These are phyloP conservation scores for Helarctos malayanus DNA, from an alignment of 2,797 vertebrate species.

Conservation along the genomic window DNA sequence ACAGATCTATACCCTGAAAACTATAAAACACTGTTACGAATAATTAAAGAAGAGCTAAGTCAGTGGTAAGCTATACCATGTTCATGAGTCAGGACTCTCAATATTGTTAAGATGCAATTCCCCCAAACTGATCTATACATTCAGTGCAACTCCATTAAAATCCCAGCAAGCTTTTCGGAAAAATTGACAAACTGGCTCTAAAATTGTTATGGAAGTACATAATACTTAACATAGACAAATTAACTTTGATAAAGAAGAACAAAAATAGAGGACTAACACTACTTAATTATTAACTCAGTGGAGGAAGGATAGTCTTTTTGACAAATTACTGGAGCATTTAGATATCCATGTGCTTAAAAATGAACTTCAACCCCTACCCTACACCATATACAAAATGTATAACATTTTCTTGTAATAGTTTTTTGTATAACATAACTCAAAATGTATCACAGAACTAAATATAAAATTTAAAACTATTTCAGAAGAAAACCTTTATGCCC, in stretches of 20 bases:
- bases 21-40: neutral
- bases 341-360: neutral
- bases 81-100: neutral
- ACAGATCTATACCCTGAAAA: neutral
- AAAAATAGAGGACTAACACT: neutral
- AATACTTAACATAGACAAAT: neutral
- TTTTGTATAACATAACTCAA: neutral
- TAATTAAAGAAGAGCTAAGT: neutral
- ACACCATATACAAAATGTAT: neutral
- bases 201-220: neutral
- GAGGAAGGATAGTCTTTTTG: neutral
- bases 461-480: neutral
- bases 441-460: neutral
- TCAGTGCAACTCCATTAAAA: neutral
- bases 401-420: neutral
- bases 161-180: neutral
- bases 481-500: neutral
- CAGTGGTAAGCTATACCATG: neutral
- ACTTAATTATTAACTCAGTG: neutral
- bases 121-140: neutral
- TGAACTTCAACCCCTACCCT: neutral
- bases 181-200: neutral
- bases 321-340: neutral
- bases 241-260: neutral
- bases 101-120: neutral